Conservation (phyloP, 2,888 invertebrate species). For the Diabrotica balteata region DNA sequence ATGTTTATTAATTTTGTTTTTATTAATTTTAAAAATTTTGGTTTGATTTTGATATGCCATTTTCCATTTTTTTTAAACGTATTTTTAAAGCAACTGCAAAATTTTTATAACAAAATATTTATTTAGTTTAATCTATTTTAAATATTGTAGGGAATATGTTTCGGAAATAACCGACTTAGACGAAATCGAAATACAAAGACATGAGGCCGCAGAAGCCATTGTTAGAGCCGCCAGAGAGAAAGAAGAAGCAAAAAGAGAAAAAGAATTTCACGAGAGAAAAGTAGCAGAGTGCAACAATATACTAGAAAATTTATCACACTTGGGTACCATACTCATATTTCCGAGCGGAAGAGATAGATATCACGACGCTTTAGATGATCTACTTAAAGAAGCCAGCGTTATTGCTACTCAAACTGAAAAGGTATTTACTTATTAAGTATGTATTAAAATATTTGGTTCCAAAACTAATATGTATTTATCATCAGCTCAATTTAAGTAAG, state of each 20-base stretch:
- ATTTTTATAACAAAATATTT: no score
- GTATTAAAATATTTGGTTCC: no score
- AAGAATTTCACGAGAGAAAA: conserved; percentile 62
- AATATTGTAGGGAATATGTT: not conserved
- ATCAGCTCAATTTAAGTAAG: no score
- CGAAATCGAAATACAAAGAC: conserved; percentile 31
- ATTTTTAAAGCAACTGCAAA: no score
- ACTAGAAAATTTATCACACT: conserved; percentile 63
- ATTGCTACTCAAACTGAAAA: conserved; percentile 47
- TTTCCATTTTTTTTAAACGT: no score
- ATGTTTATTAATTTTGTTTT: no score
- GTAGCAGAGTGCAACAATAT: conserved; percentile 63
- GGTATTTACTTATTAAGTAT: conserved; percentile 36
- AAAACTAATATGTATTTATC: no score
- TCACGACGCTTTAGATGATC: conserved; percentile 45
- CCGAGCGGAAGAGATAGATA: conserved; percentile 55
- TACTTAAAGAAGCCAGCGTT: conserved; percentile 48
- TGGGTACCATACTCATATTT: conserved; percentile 63
- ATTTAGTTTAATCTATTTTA: no score
- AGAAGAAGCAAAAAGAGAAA: conserved; percentile 60
- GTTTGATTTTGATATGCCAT: no score
- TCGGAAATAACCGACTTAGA: conserved; percentile 18
- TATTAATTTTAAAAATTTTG: no score
- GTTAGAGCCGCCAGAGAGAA: conserved; percentile 56
- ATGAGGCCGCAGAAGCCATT: conserved; percentile 49